phyloP scores from a whole-genome alignment of 1,140 invertebrate genomes.

The Gryon sp. region DNA sequence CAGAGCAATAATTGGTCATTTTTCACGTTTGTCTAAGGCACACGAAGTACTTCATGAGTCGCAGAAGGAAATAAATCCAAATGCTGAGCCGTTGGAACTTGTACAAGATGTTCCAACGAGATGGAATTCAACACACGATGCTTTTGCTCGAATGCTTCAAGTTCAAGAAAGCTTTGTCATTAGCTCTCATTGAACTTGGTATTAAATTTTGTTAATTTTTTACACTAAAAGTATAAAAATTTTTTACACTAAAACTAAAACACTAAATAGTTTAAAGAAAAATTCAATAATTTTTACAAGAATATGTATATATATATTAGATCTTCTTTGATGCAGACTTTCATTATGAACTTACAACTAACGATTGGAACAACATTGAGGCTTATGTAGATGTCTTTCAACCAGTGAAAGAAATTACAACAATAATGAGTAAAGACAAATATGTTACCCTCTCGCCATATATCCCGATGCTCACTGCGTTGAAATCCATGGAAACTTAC shows the following conservation, averaged over 20 bases:
- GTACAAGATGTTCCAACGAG: neutral
- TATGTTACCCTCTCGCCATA: constrained; percentile 4
- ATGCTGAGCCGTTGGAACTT: neutral
- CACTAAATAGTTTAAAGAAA: too few species aligned
- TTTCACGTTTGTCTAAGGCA: neutral
- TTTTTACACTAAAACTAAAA: too few species aligned
- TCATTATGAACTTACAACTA: too few species aligned
- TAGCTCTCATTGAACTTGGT: too few species aligned
- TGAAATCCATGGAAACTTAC: too few species aligned
- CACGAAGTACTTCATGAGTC: neutral
- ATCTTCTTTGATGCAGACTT: too few species aligned
- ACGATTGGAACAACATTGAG: too few species aligned
- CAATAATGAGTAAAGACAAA: constrained; percentile 9
- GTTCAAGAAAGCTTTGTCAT: too few species aligned
- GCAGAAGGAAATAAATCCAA: neutral
- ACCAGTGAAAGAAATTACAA: constrained; percentile 14
- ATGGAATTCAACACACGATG: neutral
- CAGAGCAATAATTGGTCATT: neutral
- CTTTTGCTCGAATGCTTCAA: neutral
- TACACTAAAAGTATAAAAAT: too few species aligned
- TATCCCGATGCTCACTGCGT: constrained; percentile 3
- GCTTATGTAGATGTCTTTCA: constrained; percentile 3
- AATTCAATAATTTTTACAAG: too few species aligned
- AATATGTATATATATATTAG: too few species aligned
- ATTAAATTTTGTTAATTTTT: too few species aligned